Base-by-base conservation (phyloP, 2,797 vertebrate species). In the Chloroceryle inda region DNA sequence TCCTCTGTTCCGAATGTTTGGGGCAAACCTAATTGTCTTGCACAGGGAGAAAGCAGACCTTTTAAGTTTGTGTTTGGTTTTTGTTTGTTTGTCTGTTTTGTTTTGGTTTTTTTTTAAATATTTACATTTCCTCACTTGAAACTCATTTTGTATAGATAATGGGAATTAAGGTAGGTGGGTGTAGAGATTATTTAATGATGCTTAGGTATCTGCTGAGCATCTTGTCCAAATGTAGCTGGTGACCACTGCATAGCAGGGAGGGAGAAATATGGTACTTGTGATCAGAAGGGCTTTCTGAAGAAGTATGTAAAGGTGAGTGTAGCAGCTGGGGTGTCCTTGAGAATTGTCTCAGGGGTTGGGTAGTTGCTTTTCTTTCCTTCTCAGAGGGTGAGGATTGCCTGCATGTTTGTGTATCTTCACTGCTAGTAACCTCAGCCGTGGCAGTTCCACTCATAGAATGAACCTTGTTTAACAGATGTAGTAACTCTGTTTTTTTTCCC, bases 261-360 rank as follows among this genome's bases (percentile, higher is more conserved):
- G 23, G 23, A 59, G 23, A 24, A 47, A 12, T 22, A 21, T 20
- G 35, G 23, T 10, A 8, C 8, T 9, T 58, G 10, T 45, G 13
- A 9, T 42, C 0, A 2, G 42, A 31, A 66, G 8, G 13, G 21
- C 23, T 80, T 95, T 74, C 44, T 87, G 53, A n/a, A 78, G 21
- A 22, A 7, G 5, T 19, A 2, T 16, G 12, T 35, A 19, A 85
- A 69, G 33, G 22, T 59, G 24, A 35, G 4, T 21, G 16, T 19
- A 47, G 37, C 33, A 75, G 9, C 50, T 38, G 63, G 20, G 81
- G 16, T 17, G 11, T 78, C 20, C 29, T 74, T 85, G 26, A 26
- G 35, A 91, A 5, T 11, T 61, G 0, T 75, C 40, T 38, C 0
- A 0, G 8, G 24, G 27, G 29, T 0, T 50, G 33, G 23, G 26